Percentiles rank a stretch among this genome's conserved stretches.
These are phyloP conservation scores for Somateria mollissima DNA, from an alignment of 2,797 vertebrate species.

Conservation along the genomic window DNA sequence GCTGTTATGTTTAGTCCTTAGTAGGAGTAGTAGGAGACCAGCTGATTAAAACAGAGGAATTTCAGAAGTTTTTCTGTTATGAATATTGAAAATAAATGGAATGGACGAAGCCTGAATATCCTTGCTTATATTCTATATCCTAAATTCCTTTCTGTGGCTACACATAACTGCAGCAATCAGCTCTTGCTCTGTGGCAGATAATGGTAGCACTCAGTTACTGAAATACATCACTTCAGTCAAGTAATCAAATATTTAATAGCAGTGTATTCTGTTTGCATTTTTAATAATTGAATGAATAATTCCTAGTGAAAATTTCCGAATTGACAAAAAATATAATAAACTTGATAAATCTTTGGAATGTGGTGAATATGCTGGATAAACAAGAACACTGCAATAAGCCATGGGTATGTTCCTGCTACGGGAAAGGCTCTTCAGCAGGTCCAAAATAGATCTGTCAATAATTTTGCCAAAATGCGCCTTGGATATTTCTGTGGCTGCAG, in stretches of 20 bases:
- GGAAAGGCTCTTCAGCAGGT: neutral
- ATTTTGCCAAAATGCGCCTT: neutral
- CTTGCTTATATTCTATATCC: neutral
- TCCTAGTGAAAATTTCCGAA: neutral
- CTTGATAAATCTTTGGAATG: neutral
- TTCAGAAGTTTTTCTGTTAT: neutral
- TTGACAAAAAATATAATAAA: neutral
- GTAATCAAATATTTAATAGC: neutral
- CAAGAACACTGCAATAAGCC: neutral
- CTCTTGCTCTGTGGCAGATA: neutral
- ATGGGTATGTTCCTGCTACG: neutral
- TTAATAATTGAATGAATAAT: neutral
- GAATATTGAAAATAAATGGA: neutral
- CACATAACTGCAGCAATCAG: neutral
- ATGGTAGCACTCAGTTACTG: neutral
- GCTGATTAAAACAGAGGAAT: neutral
- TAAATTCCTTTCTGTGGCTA: rapidly evolving
- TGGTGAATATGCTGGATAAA: neutral
- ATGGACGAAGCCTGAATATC: neutral
- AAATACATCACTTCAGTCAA: neutral
- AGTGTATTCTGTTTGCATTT: neutral
- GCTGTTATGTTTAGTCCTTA: neutral
- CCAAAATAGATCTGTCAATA: neutral
- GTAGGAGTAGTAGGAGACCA: neutral
- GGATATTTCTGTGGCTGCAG: neutral